Percentiles rank a stretch among this genome's conserved stretches.
These are phyloP conservation scores for Myripristis murdjan DNA, from an alignment of 2,797 vertebrate species.

Conservation along the genomic window DNA sequence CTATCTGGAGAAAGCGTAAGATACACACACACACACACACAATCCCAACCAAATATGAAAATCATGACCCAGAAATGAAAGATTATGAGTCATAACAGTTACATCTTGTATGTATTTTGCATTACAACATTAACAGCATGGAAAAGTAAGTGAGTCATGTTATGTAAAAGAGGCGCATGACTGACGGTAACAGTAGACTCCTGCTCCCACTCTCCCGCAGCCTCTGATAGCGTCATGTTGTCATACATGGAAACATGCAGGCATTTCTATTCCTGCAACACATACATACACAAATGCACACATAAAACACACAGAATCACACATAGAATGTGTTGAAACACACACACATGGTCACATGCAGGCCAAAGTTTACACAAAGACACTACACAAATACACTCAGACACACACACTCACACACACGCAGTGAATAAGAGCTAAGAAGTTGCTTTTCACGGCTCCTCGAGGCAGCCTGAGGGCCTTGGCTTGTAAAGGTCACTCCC, in stretches of 20 bases:
- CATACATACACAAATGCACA: background rate
- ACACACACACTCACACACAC: background rate
- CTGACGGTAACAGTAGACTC: background rate
- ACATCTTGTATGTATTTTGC: background rate
- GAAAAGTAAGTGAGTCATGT: slow-evolving; percentile 16
- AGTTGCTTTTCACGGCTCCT: slow-evolving; percentile 32
- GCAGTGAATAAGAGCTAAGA: background rate
- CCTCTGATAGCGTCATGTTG: background rate
- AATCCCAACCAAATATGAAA: slow-evolving; percentile 38
- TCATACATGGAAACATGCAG: background rate
- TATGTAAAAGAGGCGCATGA: slow-evolving; percentile 5
- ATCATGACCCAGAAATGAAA: slow-evolving; percentile 19
- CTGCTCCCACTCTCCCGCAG: background rate
- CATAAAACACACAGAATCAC: background rate
- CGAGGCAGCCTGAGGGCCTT: slow-evolving; percentile 33
- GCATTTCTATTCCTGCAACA: too few relatives aligned
- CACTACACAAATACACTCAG: slow-evolving; percentile 4
- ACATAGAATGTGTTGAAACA: background rate
- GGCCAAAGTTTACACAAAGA: slow-evolving; percentile 5
- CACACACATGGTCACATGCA: background rate
- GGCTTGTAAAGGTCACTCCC: slow-evolving; percentile 42
- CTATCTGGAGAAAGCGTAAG: slow-evolving; percentile 97
- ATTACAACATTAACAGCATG: slow-evolving; percentile 16
- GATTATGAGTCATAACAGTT: background rate
- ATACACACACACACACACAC: slow-evolving; percentile 22